Percentiles rank a stretch among this genome's conserved stretches.
phyloP scores from a whole-genome alignment of 2,888 invertebrate species.

The Parasteatoda lunata region DNA sequence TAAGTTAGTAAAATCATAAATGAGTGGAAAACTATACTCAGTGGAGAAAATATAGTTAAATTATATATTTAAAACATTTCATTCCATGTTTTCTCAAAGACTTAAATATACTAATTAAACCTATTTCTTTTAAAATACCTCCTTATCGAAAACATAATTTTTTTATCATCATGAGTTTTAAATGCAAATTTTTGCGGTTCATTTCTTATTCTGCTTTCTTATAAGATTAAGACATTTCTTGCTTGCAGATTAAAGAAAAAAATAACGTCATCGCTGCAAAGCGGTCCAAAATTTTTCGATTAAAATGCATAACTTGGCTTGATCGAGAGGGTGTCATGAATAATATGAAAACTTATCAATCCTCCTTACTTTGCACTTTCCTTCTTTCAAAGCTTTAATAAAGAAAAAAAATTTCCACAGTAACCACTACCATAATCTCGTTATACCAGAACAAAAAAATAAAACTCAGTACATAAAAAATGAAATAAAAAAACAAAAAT shows the following conservation, averaged over 20 bases:
- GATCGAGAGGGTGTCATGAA: conserved; percentile 26
- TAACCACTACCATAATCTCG: conserved; percentile 11
- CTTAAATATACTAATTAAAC: too few species aligned
- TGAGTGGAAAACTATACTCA: too few species aligned
- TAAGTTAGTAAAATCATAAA: too few species aligned
- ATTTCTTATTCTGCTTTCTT: neutral
- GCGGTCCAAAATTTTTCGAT: conserved; percentile 15
- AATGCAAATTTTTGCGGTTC: too few species aligned
- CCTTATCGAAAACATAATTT: too few species aligned
- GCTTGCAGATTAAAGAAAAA: conserved; percentile 14
- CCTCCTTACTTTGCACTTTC: conserved; percentile 5
- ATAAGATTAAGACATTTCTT: conserved; percentile 7
- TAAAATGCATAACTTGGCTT: conserved; percentile 24
- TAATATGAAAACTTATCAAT: conserved; percentile 41
- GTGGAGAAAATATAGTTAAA: too few species aligned
- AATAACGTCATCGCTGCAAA: neutral
- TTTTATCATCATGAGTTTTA: too few species aligned
- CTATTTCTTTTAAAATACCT: too few species aligned
- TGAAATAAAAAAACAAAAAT: neutral
- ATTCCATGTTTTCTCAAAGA: too few species aligned
- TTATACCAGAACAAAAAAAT: neutral
- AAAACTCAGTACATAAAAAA: neutral
- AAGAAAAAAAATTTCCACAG: conserved; percentile 12
- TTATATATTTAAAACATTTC: too few species aligned
- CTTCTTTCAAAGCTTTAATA: neutral